Evolutionary conservation across 2,797 vertebrate species (phyloP), one percentile per base, ranked within the genome.

Genomic region (Cetoscarus ocellatus): DNA sequence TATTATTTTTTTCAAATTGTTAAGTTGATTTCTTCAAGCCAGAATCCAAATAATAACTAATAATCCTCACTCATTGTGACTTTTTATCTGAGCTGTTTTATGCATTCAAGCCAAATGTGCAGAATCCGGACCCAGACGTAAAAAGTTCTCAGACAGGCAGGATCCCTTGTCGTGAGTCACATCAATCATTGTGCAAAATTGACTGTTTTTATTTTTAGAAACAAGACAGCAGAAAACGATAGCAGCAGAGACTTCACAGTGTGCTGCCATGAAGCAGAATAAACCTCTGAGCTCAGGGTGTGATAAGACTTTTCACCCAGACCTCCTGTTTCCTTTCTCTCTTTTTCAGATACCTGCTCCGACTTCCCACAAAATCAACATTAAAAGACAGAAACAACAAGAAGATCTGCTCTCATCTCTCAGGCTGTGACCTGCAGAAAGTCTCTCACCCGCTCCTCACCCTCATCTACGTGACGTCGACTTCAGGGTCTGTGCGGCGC

Each of bases 381-480:
- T 45, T 8, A 17, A 13, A 47, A 43, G 18, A 49, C 13, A 50
- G 14, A 57, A 61, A 53, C 12, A 62, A 36, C 43, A n/a, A 51
- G 2, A 36, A 13, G 3, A 14, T 38, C 38, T 19, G 27, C 38
- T 52, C 44, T 27, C 35, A 43, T 11, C 27, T 48, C 63, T 44
- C 51, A 42, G 39, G 18, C 53, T 6, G 7, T 69, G 55, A 50
- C 73, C 39, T 64, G 36, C 50, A 69, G 54, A 71, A 67, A 10
- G 6, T 11, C 14, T 63, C 49, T 59, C 69, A 34, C 49, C 68
- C 60, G 40, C 3, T n/a, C 54, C 43, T 79, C 65, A 34, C 67
- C 71, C 69, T 18, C 68, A 6, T 77, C 35, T 49, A 36, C 66
- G 74, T 48, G 64, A 73, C 51, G 80, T 49, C 53, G 18, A 27